phyloP scores from a whole-genome alignment of 2,113 vertebrate genomes.

The Cynocephalus volans region DNA sequence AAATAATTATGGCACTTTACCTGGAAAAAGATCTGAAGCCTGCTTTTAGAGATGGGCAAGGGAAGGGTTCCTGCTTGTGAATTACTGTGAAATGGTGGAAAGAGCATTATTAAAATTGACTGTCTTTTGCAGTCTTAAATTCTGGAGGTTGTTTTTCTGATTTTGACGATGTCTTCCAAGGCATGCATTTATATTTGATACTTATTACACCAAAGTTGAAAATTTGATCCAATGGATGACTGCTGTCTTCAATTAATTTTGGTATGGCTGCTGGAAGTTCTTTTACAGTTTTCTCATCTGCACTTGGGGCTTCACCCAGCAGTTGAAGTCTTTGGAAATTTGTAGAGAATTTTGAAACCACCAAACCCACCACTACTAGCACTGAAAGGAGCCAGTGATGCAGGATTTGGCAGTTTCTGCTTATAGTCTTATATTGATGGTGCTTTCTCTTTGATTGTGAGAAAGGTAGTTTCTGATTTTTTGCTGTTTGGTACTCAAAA shows the following conservation, averaged over 20 bases:
- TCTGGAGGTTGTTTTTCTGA: background rate
- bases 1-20: background rate
- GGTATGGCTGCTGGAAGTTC: background rate
- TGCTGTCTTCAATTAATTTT: conserved; percentile 22
- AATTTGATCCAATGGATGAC: background rate
- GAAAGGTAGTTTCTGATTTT: background rate
- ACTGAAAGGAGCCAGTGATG: background rate
- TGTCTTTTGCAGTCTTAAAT: background rate
- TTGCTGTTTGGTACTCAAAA: background rate
- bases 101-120: background rate
- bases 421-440: background rate
- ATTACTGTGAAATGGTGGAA: background rate
- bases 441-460: background rate
- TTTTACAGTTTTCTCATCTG: background rate
- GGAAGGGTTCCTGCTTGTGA: background rate
- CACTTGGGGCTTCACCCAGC: background rate
- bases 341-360: background rate
- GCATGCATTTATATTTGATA: background rate
- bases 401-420: background rate
- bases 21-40: background rate
- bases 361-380: background rate
- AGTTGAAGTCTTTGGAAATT: conserved; percentile 20
- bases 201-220: conserved; percentile 32
- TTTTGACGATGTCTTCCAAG: background rate
- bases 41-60: background rate